Evolutionary conservation across 2,888 invertebrate species (phyloP), one percentile per base, ranked within the genome.

Genomic region (Euplagia quadripunctaria): DNA sequence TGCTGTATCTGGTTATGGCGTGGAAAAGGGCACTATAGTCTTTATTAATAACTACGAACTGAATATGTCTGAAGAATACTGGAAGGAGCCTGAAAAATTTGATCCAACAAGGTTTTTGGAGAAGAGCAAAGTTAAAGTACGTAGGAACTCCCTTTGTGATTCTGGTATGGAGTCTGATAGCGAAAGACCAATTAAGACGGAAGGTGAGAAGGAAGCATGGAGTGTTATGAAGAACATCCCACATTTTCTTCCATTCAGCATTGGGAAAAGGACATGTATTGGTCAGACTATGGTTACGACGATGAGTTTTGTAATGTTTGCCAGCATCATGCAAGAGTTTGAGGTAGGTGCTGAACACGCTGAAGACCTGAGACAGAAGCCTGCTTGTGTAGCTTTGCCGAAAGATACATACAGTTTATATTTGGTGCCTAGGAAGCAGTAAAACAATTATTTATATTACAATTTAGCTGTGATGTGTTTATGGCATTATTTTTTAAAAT

Each of bases 221-320:
- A 90, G 94, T 0, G 93, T 97, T 0, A 96, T 89, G 79, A 96
- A 93, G 80, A 97, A 96, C 82, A 96, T 97, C 14, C 96, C 97
- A 0, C 97, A 98, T 87, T 98, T 98, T 88, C 94, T 98, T 16
- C 98, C 98, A 0, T 98, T 98, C 92, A 98, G 98, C 87, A 98
- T 98, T 64, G 98, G 98, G 11, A 98, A 97, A 87, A 94, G 98
- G n/a, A 98, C 98, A 0, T 98, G 98, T 87, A 97, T 98, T 74
- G 98, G 98, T 0, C 98, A 98, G 86, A 97, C 97, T 61, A 92
- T 98, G 67, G 97, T 98, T 0, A 97, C 97, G 20, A 97, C 97
- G 2, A 98, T 97, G 93, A 97, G 97, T 68, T 98, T 98, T 85
- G 96, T 98, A 0, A 96, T 98, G 89, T 93, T 98, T 64, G 97